Conservation (phyloP, 1,140 invertebrate species). For the Hylaeus volcanicus region DNA sequence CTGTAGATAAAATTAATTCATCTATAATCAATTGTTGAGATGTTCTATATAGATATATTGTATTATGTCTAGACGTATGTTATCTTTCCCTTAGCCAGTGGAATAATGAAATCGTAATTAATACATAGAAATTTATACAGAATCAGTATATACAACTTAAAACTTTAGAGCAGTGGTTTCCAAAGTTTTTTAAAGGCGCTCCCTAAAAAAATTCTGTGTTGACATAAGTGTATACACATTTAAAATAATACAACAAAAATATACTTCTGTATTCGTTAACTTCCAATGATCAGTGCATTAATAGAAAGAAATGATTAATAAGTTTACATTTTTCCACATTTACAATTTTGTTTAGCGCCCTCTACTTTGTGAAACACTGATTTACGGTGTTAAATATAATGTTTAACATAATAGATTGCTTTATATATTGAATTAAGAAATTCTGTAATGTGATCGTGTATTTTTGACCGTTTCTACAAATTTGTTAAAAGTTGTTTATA, state of each 20-base stretch:
- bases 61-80: conserved; percentile 57
- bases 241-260: too few species aligned
- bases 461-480: conserved; percentile 32
- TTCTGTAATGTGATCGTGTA: conserved; percentile 16
- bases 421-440: conserved; percentile 20
- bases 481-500: conserved; percentile 41
- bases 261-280: too few species aligned
- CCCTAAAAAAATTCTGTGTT: too few species aligned
- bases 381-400: conserved; percentile 32
- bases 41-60: conserved; percentile 66
- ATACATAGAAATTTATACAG: conserved; percentile 20
- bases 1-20: conserved; percentile 46
- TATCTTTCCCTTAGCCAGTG: conserved; percentile 51
- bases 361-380: too few species aligned
- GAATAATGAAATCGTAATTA: conserved; percentile 28
- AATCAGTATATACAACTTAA: conserved; percentile 21
- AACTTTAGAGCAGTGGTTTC: conserved; percentile 10
- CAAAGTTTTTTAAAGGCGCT: too few species aligned
- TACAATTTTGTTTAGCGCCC: too few species aligned
- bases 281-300: too few species aligned
- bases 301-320: too few species aligned
- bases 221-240: too few species aligned
- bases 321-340: too few species aligned
- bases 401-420: conserved; percentile 18
- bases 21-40: conserved; percentile 61